Percentiles rank a stretch among this genome's conserved stretches.
Conservation (phyloP, 2,113 vertebrate genomes). For the Solea solea region DNA sequence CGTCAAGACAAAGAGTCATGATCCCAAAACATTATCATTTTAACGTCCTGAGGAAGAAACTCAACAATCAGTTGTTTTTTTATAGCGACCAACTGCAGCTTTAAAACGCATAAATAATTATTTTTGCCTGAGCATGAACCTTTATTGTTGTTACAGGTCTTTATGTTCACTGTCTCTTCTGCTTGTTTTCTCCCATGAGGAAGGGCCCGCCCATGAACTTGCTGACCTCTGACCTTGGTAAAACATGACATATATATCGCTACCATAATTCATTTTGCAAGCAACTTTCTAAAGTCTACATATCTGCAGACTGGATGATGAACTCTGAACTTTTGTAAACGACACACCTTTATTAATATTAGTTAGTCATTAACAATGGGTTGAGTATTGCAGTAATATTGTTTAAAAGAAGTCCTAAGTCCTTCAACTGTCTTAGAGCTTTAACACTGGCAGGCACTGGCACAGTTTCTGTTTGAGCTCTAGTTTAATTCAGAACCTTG, state of each 20-base stretch:
- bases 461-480: no score
- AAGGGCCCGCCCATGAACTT: slow-evolving; percentile 23
- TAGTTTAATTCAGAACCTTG: no score
- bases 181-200: not conserved
- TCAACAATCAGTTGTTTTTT: no score
- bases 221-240: slow-evolving; percentile 15
- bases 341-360: slow-evolving; percentile 14
- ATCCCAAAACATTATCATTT: no score
- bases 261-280: slow-evolving; percentile 8
- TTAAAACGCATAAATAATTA: not conserved
- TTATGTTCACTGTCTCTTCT: not conserved
- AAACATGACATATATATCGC: not conserved
- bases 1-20: no score
- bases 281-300: not conserved
- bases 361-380: slow-evolving; percentile 12
- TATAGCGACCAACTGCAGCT: not conserved
- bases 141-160: accelerated
- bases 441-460: no score
- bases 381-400: not conserved
- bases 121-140: not conserved
- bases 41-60: no score
- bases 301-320: not conserved
- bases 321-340: slow-evolving; percentile 16
- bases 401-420: not conserved
- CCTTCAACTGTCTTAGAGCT: no score